Conservation (phyloP, 2,888 invertebrate genomes). For the Poecilus cupreus region DNA sequence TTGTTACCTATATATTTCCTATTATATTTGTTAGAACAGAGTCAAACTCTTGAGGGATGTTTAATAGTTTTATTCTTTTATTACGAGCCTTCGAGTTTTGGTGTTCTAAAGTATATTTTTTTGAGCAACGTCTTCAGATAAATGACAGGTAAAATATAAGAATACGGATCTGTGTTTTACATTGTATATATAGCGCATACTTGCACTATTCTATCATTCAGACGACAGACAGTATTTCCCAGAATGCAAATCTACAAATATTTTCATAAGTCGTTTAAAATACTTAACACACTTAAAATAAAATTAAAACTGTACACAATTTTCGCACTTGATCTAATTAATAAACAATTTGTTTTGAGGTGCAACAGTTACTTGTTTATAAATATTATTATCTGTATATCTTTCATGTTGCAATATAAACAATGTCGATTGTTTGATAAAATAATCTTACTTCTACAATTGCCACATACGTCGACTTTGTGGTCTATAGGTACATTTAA, state of each 20-base stretch:
- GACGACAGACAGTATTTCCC: not conserved
- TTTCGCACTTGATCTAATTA: not conserved
- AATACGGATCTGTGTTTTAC: not conserved
- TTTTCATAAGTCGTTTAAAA: not conserved
- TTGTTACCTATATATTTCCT: too few species aligned
- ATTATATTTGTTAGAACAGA: too few species aligned
- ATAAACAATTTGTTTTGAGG: constrained; percentile 11
- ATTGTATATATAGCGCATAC: not conserved
- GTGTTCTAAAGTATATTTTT: too few species aligned
- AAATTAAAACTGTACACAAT: not conserved
- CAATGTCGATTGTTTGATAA: not conserved
- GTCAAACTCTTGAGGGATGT: too few species aligned
- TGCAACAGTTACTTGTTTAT: not conserved
- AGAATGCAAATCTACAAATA: constrained; percentile 6
- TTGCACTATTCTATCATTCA: constrained; percentile 1
- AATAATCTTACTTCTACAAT: too few species aligned
- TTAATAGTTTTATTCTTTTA: too few species aligned
- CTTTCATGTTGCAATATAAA: not conserved
- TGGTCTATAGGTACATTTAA: too few species aligned
- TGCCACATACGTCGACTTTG: too few species aligned
- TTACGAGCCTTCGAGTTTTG: too few species aligned
- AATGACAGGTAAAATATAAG: too few species aligned
- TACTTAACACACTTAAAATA: constrained; percentile 9
- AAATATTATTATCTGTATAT: not conserved
- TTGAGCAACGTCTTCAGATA: too few species aligned